phyloP scores from a whole-genome alignment of 2,113 vertebrate species.

The Dicaeum eximium region DNA sequence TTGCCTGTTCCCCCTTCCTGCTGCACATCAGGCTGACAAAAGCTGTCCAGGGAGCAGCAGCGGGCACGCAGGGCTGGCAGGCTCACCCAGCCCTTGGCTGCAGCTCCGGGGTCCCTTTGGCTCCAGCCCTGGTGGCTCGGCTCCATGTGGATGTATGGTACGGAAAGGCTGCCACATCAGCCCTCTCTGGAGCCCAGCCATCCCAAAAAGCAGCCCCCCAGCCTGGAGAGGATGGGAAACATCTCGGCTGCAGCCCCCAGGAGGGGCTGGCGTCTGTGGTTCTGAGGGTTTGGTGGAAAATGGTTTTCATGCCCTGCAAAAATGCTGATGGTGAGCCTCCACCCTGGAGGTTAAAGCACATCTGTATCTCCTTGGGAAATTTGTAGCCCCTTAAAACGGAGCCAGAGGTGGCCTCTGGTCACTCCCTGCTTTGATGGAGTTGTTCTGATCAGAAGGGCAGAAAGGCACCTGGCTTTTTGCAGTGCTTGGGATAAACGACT shows the following conservation, averaged over 20 bases:
- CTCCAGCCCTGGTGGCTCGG: neutral
- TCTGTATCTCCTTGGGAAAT: fast-evolving
- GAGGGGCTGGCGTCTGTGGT: neutral
- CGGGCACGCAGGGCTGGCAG: neutral
- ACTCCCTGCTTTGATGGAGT: neutral
- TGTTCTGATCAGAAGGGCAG: neutral
- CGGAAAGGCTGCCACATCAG: fast-evolving
- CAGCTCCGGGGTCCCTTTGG: fast-evolving
- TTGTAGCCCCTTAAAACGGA: neutral
- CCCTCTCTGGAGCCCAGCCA: neutral
- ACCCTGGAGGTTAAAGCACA: neutral
- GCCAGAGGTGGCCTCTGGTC: neutral
- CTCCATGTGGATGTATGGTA: neutral
- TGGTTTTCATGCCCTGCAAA: neutral
- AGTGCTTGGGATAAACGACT: neutral
- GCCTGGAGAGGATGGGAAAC: neutral
- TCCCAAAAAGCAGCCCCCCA: fast-evolving
- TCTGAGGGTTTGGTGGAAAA: neutral
- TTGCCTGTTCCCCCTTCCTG: neutral
- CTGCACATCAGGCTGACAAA: neutral
- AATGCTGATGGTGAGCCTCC: neutral
- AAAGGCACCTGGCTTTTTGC: neutral
- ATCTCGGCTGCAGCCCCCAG: neutral
- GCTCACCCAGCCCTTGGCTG: fast-evolving
- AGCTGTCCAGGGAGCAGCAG: neutral